Evolutionary conservation across 2,888 invertebrate species (phyloP).

Genomic region (Eilema caniola): DNA sequence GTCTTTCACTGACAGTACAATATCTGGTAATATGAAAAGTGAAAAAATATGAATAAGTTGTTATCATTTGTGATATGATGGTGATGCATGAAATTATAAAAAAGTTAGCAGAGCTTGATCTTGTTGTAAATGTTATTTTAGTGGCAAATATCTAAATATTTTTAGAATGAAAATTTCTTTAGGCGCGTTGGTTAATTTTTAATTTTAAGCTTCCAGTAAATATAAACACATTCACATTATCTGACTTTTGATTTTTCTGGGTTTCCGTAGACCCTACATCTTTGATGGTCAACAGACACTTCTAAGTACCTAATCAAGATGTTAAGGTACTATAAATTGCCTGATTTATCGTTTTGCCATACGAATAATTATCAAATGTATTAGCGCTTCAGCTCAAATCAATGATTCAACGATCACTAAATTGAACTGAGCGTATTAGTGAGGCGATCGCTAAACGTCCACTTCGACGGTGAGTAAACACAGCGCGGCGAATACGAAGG

Average conservation of each 20-base stretch:
- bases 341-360: neutral
- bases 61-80: neutral
- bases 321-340: neutral
- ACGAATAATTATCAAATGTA: conserved; percentile 21
- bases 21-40: neutral
- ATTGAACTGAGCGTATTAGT: conserved; percentile 78
- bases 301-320: neutral
- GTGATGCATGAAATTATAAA: neutral
- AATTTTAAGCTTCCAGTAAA: too few species aligned
- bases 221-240: too few species aligned
- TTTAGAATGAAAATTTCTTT: too few species aligned
- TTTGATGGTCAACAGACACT: too few species aligned
- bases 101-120: neutral
- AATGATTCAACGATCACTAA: conserved; percentile 75
- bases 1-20: neutral
- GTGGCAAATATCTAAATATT: neutral
- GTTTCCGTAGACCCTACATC: too few species aligned
- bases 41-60: neutral
- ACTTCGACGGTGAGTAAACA: conserved; percentile 72
- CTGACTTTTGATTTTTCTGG: neutral
- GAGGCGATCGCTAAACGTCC: conserved; percentile 78
- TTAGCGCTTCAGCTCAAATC: conserved; percentile 56
- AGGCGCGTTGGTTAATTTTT: too few species aligned
- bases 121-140: neutral
- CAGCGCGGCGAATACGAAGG: conserved; percentile 68